phyloP scores from a whole-genome alignment of 2,113 vertebrate genomes.

The Elgaria multicarinata region DNA sequence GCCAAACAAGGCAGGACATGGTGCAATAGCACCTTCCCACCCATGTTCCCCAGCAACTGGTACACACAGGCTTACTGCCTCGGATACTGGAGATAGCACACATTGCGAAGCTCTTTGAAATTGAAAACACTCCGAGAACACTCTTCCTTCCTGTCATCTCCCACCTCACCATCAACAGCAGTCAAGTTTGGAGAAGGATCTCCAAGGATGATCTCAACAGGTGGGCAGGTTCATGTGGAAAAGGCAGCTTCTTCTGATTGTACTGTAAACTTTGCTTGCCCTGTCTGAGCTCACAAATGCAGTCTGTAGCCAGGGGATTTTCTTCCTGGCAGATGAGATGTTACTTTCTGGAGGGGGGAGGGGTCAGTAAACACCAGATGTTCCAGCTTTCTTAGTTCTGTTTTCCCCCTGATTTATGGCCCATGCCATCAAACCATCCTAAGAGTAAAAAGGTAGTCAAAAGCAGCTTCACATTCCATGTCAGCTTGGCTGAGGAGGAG shows the following conservation, averaged over 20 bases:
- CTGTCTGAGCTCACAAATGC: conserved; percentile 15
- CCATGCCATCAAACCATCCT: conserved; percentile 15
- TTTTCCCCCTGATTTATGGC: conserved; percentile 29
- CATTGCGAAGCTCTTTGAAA: too few relatives aligned
- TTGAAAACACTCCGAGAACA: background rate
- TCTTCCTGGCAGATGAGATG: background rate
- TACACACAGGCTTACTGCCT: too few relatives aligned
- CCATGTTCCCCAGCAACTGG: too few relatives aligned
- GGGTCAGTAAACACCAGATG: background rate
- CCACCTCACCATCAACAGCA: background rate
- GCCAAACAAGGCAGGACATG: too few relatives aligned
- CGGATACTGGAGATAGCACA: too few relatives aligned
- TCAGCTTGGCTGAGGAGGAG: background rate
- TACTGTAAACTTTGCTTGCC: background rate
- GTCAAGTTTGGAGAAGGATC: background rate
- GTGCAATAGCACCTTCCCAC: too few relatives aligned
- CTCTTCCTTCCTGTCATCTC: background rate
- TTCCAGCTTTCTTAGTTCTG: background rate
- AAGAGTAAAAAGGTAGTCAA: conserved; percentile 6
- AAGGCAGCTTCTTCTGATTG: background rate
- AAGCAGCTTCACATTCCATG: conserved; percentile 13
- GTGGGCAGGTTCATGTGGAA: background rate
- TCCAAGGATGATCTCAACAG: too few relatives aligned
- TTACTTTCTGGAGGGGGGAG: background rate
- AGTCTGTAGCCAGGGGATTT: background rate